Base-by-base conservation (phyloP, 2,113 vertebrate genomes). In the Globicephala melas region DNA sequence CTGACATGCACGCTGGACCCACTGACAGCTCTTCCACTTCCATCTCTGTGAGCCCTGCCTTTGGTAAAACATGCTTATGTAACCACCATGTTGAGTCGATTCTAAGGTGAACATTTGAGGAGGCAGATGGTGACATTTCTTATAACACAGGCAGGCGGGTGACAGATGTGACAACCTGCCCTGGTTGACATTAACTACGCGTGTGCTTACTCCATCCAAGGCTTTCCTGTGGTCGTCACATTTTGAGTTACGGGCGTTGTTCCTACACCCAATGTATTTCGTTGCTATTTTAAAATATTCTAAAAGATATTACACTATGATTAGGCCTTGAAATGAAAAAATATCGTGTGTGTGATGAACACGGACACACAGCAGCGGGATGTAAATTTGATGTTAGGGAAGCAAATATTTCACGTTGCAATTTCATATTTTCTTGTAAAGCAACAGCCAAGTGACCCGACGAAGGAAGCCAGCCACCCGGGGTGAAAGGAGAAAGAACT, bases 281-380 rank as follows among this genome's bases (percentile, higher is more conserved):
- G 74, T 68, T 92, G 79, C 31, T 84, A 62, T 67, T 73, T 92
- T 18, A 36, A 83, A 93, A 85, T 55, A 77, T 26, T 25, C 65
- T 63, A n/a, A n/a, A 67, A 90, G 82, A 70, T 58, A 58, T 28
- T 47, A 58, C 26, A 74, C 8, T 47, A 14, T 10, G 41, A 92
- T 82, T 82, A 0, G 8, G 6, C 20, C 71, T 93, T 73, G 67
- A 85, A 86, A 68, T 85, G 55, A 73, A 68, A 77, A 92, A 62
- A 9, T 53, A 25, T 0, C 11, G 4, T 53, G 9, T 23, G 3
- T 31, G 23, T 55, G 41, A 36, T 44, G 18, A 36, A 44, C 36
- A n/a, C 26, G 7, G 73, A 55, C 28, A 62, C 1, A 28, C 77
- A 79, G 38, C 10, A 14, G 12, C 1, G 18, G 38, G 1, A 28